Conservation (phyloP, 1,140 invertebrate species). For the Parasteatoda tepidariorum region DNA sequence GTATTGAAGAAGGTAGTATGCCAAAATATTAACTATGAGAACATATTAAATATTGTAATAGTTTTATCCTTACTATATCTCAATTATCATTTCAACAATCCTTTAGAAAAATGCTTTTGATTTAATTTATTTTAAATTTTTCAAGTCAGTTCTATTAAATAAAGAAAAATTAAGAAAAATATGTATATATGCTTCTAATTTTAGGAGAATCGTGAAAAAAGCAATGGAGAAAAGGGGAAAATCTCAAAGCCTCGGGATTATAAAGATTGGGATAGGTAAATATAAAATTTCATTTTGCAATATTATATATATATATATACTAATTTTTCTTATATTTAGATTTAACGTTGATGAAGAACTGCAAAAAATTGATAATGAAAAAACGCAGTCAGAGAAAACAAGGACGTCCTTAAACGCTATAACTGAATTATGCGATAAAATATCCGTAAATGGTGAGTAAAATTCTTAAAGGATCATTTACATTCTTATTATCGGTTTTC, state of each 20-base stretch:
- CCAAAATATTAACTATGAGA: too few species aligned
- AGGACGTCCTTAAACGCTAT: too few species aligned
- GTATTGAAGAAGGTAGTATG: too few species aligned
- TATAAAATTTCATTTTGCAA: not conserved
- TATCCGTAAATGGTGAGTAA: not conserved
- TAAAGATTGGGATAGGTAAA: conserved; percentile 37
- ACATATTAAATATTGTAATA: too few species aligned
- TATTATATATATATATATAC: not conserved
- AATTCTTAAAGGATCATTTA: too few species aligned
- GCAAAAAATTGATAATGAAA: conserved; percentile 1
- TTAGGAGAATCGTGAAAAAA: not conserved
- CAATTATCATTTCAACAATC: too few species aligned
- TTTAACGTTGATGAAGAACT: conserved; percentile 25
- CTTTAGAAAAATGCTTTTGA: too few species aligned
- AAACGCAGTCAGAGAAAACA: not conserved
- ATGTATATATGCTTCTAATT: too few species aligned
- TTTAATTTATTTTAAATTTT: too few species aligned
- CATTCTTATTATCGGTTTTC: not conserved
- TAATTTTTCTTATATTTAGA: not conserved
- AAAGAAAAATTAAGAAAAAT: too few species aligned
- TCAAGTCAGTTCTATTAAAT: too few species aligned
- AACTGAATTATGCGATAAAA: not conserved
- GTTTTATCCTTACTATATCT: too few species aligned
- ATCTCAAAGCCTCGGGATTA: not conserved
- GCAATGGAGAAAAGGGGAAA: not conserved